phyloP scores from a whole-genome alignment of 2,797 vertebrate genomes.

The Crossoptilon crossoptilon region DNA sequence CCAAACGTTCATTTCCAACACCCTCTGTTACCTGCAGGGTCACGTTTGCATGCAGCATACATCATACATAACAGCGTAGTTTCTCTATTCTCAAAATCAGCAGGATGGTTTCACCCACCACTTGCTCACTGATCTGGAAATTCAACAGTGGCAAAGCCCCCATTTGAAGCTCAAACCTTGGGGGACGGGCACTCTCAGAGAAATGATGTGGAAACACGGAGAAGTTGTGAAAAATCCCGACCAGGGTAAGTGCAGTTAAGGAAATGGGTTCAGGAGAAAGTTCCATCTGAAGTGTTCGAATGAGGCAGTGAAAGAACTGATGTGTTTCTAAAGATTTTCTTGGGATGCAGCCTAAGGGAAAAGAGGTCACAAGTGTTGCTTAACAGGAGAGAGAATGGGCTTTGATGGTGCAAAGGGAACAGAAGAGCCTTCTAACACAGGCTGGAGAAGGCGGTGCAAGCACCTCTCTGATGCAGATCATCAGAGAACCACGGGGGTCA shows the following conservation, averaged over 20 bases:
- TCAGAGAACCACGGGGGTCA: not conserved
- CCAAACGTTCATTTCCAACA: not conserved
- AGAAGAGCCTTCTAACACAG: not conserved
- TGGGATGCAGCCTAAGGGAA: not conserved
- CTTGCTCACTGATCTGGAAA: slow-evolving; percentile 11
- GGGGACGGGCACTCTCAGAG: not conserved
- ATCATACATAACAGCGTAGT: not conserved
- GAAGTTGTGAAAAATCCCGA: not conserved
- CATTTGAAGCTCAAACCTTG: not conserved
- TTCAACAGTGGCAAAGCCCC: not conserved
- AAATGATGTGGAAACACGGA: not conserved
- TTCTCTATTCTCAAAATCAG: not conserved
- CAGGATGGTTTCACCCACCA: not conserved
- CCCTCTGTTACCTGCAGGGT: not conserved
- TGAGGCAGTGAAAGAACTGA: not conserved
- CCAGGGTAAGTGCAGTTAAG: not conserved
- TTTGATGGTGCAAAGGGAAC: not conserved
- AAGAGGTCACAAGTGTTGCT: not conserved
- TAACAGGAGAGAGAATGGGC: not conserved
- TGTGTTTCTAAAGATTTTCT: slow-evolving; percentile 9
- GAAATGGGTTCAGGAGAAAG: not conserved
- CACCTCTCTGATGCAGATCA: not conserved
- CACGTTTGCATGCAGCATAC: not conserved
- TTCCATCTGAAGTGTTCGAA: not conserved
- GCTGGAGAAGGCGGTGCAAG: not conserved